Evolutionary conservation across 1,140 invertebrate genomes (phyloP), one percentile per base, ranked within the genome.

Genomic region (Drosophila auraria): DNA sequence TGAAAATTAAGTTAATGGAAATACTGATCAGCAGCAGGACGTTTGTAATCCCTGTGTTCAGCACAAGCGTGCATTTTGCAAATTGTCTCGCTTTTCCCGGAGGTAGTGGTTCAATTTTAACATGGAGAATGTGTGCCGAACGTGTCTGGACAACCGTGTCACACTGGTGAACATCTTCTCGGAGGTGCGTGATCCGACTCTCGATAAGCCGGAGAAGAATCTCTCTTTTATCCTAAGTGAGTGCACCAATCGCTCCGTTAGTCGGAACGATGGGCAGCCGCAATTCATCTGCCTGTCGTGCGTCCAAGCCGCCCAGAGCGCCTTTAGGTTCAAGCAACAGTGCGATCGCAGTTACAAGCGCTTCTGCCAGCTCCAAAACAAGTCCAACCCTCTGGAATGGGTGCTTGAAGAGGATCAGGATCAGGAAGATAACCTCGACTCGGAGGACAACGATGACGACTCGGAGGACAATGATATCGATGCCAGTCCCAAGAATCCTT

Each of bases 151-250:
- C 17, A 66, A 62, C 14, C 75, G 83, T 8, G 80, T 63, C 6
- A 61, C 65, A 15, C 64, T 87, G 33, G 79, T 86, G 23, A 62
- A 87, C n/a, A 82, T 86, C 47, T 86, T 87, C 20, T 45, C 62
- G 7, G 49, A 70, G 8, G n/a, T 70, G 2, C 62, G 51, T 7
- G 62, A 84, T 23, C 57, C 44, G n/a, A 17, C 33, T n/a, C 68
- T 23, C 15, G 58, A 42, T 9, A 12, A 47, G n/a, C 33, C 65
- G 33, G 60, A 78, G 2, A 50, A 57, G 2, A 87, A 53, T 23
- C 53, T 87, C 9, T 75, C 68, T 1, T 25, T 78, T 49, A 65
- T 82, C 9, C 17, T 86, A 2, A 74, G 68, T 49, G 63, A 79
- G 40, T 86, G 77, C 45, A 49, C 59, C 11, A 51, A 75, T 20